Conservation (phyloP, 1,140 invertebrate species). For the Temnothorax nylanderi region DNA sequence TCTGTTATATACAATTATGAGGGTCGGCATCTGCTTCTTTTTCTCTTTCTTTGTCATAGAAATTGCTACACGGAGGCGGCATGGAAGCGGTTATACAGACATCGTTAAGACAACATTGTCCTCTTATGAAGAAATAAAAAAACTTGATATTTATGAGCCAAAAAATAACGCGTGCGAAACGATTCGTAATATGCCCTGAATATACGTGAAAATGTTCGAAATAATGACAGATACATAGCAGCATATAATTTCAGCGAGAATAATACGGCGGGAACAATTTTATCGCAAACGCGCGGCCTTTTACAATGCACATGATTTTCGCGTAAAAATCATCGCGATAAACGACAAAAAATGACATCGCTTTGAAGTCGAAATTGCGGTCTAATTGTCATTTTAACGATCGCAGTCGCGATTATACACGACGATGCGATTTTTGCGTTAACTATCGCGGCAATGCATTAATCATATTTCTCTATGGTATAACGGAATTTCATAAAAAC, state of each 20-base stretch:
- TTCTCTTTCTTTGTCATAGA: not conserved
- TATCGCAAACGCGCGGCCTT: not conserved
- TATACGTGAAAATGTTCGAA: not conserved
- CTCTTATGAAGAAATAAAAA: slow-evolving; percentile 50
- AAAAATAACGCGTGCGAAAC: not conserved
- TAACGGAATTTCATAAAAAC: not conserved
- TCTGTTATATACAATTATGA: slow-evolving; percentile 67
- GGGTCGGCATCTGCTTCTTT: slow-evolving; percentile 43
- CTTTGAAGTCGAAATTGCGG: slow-evolving; percentile 34
- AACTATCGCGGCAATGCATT: not conserved
- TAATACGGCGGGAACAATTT: not conserved
- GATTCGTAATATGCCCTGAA: not conserved
- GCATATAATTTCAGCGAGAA: not conserved
- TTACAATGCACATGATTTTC: not conserved
- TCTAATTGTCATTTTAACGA: slow-evolving; percentile 28
- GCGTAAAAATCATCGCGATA: slow-evolving; percentile 35
- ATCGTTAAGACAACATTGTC: slow-evolving; percentile 47
- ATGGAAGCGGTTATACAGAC: slow-evolving; percentile 18
- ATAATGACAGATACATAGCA: not conserved
- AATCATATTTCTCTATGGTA: not conserved
- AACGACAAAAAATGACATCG: slow-evolving; percentile 7
- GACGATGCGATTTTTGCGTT: not conserved
- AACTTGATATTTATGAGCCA: not conserved
- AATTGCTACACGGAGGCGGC: not conserved
- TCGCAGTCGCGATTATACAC: not conserved